phyloP scores from a whole-genome alignment of 2,888 invertebrate species.

The Phyllotreta striolata region DNA sequence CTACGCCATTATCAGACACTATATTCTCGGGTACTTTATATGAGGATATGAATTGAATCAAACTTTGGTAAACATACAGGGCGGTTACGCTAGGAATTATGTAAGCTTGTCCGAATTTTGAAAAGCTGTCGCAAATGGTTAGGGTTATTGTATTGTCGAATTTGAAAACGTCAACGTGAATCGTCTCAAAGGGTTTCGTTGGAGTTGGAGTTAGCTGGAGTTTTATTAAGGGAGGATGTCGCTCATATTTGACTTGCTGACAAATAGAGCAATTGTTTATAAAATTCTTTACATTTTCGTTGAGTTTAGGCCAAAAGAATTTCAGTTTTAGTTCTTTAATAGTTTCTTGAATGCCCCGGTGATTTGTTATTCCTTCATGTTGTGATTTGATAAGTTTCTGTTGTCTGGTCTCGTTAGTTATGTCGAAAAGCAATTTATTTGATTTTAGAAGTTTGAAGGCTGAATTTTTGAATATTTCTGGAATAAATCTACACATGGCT shows the following conservation, averaged over 20 bases:
- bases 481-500: slow-evolving; percentile 8
- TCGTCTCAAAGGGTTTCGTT: background rate
- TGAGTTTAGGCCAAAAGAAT: slow-evolving; percentile 34
- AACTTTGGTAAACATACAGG: slow-evolving; percentile 11
- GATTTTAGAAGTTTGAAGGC: background rate
- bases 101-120: slow-evolving; percentile 5
- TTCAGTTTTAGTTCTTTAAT: slow-evolving; percentile 27
- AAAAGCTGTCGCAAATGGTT: slow-evolving; percentile 14
- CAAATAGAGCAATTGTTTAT: background rate
- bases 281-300: background rate
- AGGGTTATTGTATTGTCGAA: slow-evolving; percentile 11
- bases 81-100: background rate
- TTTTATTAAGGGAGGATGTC: slow-evolving; percentile 15
- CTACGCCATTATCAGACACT: background rate
- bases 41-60: slow-evolving; percentile 6
- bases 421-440: too few relatives aligned
- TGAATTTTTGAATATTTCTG: slow-evolving; percentile 18
- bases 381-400: slow-evolving; percentile 27
- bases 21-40: background rate
- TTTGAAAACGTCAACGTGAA: slow-evolving; percentile 6
- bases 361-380: slow-evolving; percentile 36
- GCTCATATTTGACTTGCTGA: background rate
- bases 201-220: background rate
- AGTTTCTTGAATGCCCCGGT: slow-evolving; percentile 39
- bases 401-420: too few relatives aligned